phyloP scores from a whole-genome alignment of 2,113 vertebrate genomes.

The Oryzias curvinotus region DNA sequence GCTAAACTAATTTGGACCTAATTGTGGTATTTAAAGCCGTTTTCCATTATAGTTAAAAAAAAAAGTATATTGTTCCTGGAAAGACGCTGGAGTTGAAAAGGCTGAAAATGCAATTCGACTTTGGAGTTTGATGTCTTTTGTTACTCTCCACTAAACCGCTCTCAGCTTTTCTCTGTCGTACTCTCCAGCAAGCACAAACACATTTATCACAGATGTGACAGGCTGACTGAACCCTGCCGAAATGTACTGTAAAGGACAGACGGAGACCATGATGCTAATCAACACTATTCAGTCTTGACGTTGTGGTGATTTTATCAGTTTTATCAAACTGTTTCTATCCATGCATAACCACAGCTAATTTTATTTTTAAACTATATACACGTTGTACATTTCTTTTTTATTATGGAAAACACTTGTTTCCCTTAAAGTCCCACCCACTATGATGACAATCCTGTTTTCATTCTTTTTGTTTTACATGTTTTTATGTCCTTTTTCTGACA shows the following conservation, averaged over 20 bases:
- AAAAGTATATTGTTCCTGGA: conserved; percentile 39
- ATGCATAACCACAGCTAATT: too few species aligned
- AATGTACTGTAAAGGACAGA: conserved; percentile 14
- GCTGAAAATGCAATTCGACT: conserved; percentile 47
- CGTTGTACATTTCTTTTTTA: too few species aligned
- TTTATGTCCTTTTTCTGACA: too few species aligned
- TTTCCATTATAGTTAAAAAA: conserved; percentile 32
- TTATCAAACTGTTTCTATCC: too few species aligned
- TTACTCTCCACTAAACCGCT: conserved; percentile 27
- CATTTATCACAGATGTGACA: conserved; percentile 28
- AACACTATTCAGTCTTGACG: not conserved
- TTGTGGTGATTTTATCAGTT: not conserved
- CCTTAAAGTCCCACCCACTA: too few species aligned
- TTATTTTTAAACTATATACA: too few species aligned
- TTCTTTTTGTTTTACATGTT: too few species aligned
- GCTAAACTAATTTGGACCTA: conserved; percentile 32
- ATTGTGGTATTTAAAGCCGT: conserved; percentile 38
- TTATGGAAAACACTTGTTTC: too few species aligned
- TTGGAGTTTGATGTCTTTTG: conserved; percentile 54
- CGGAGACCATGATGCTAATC: conserved; percentile 17
- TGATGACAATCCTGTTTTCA: too few species aligned
- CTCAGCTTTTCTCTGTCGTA: conserved; percentile 8
- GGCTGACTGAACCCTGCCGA: conserved; percentile 21
- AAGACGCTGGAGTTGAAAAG: conserved; percentile 42
- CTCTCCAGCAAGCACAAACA: not conserved